Conservation (phyloP, 1,140 invertebrate genomes). For the Meloidogyne exigua region DNA sequence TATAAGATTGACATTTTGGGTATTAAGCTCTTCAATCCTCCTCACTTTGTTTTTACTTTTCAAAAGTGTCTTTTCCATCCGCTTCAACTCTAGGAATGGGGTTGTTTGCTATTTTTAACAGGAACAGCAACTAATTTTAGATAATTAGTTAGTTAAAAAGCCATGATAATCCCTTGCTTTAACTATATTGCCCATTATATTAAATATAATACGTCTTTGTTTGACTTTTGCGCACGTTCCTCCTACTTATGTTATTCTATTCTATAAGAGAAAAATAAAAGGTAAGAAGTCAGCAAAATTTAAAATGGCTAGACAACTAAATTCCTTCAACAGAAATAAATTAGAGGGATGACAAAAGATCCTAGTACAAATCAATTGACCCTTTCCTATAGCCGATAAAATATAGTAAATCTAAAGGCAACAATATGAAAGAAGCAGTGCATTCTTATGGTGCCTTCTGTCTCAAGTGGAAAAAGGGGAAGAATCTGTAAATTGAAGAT, state of each 20-base stretch:
- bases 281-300: neutral
- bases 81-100: neutral
- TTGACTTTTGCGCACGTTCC: neutral
- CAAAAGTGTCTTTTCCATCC: neutral
- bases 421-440: neutral
- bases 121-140: neutral
- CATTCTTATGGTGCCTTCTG: neutral
- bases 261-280: no score
- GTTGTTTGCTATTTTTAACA: neutral
- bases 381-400: neutral
- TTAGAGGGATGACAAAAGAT: neutral
- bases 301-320: neutral
- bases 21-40: neutral
- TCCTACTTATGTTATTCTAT: neutral
- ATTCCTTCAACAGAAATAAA: neutral
- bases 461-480: neutral
- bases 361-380: neutral
- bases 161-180: neutral
- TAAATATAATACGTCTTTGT: neutral
- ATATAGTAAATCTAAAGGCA: neutral
- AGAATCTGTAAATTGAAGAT: neutral
- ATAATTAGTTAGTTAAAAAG: neutral
- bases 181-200: neutral
- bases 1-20: neutral
- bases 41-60: no score